Evolutionary conservation across 2,888 invertebrate genomes (phyloP).

Genomic region (Pyrrhia umbra): DNA sequence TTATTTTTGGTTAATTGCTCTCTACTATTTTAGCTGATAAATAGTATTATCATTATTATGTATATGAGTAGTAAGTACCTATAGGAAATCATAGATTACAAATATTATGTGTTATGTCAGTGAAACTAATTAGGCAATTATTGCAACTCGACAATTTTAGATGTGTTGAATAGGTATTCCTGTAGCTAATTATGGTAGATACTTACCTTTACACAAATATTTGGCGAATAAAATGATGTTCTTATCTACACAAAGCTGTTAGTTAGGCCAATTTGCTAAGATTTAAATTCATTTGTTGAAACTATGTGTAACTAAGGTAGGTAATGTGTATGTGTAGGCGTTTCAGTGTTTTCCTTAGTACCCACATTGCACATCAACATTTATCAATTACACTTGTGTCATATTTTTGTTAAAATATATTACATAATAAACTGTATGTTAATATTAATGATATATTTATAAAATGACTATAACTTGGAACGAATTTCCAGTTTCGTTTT

Average conservation of each 20-base stretch:
- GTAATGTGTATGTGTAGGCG: slow-evolving; percentile 26
- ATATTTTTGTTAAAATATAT: slow-evolving; percentile 44
- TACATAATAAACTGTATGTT: slow-evolving; percentile 33
- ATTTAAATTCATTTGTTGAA: slow-evolving; percentile 38
- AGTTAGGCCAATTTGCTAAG: slow-evolving; percentile 35
- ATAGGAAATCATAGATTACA: slow-evolving; percentile 35
- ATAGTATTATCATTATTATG: slow-evolving; percentile 34
- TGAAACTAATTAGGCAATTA: slow-evolving; percentile 21
- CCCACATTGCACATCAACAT: slow-evolving; percentile 43
- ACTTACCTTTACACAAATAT: slow-evolving; percentile 1
- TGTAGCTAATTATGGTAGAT: slow-evolving; percentile 17
- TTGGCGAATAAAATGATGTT: slow-evolving; percentile 17
- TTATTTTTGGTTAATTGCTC: slow-evolving; percentile 42
- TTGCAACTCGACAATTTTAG: slow-evolving; percentile 24
- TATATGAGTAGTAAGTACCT: slow-evolving; percentile 34
- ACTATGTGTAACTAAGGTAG: slow-evolving; percentile 36
- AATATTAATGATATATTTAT: slow-evolving; percentile 22
- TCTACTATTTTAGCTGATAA: slow-evolving; percentile 52
- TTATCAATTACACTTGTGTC: slow-evolving; percentile 33
- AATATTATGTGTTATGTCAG: slow-evolving; percentile 34
- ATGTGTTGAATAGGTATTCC: slow-evolving; percentile 28
- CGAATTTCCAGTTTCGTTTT: slow-evolving; percentile 43
- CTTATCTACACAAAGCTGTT: slow-evolving; percentile 10
- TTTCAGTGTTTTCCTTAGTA: slow-evolving; percentile 44
- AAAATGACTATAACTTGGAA: slow-evolving; percentile 40